These are phyloP conservation scores for Aporrectodea caliginosa DNA, from an alignment of 1,140 invertebrate species.

Conservation along the genomic window DNA sequence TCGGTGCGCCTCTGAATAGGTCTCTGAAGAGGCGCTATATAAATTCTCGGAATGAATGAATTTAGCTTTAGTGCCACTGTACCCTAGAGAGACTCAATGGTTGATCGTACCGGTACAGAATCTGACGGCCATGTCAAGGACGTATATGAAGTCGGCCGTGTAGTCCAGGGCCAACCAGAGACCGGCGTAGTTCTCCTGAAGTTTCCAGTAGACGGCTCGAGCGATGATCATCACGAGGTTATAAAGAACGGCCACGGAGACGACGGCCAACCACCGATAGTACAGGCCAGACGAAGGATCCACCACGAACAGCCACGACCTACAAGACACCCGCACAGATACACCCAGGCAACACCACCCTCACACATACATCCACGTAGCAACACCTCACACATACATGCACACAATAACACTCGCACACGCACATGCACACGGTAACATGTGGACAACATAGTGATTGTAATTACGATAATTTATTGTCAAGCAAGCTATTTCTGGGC, in stretches of 20 bases:
- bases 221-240: constrained; percentile 88
- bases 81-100: no score
- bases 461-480: neutral
- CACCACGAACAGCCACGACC: constrained; percentile 54
- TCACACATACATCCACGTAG: neutral
- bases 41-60: no score
- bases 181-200: constrained; percentile 69
- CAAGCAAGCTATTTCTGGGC: no score
- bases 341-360: neutral
- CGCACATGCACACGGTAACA: neutral
- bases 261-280: constrained; percentile 77
- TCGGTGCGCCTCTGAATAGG: no score
- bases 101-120: constrained; percentile 74
- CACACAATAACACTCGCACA: neutral
- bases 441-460: neutral
- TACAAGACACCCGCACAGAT: neutral
- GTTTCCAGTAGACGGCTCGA: constrained; percentile 82
- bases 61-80: no score
- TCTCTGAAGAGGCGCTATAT: no score
- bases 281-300: constrained; percentile 58
- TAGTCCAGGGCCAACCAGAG: constrained; percentile 80
- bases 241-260: constrained; percentile 83
- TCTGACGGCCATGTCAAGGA: constrained; percentile 79
- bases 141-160: constrained; percentile 78
- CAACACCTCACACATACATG: neutral